Percentiles rank a stretch among this genome's conserved stretches.
Evolutionary conservation across 2,797 vertebrate species (phyloP).

Genomic region (Chrysolophus pictus): DNA sequence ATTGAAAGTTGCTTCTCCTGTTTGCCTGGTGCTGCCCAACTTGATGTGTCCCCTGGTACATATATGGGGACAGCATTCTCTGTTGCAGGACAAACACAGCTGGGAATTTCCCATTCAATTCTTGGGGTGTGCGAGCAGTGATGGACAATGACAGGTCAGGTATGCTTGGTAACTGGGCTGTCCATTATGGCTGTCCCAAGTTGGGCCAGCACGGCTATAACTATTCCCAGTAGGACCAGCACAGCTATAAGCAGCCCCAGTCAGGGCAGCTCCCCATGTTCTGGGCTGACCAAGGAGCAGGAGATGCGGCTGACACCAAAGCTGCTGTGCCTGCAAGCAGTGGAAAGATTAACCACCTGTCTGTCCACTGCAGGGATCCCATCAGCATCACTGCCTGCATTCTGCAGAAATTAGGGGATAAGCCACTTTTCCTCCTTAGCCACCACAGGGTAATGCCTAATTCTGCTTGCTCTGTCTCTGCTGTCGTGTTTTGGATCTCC

Average conservation of each 20-base stretch:
- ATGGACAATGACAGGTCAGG: fast-evolving
- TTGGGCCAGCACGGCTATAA: no score
- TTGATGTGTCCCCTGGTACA: background rate
- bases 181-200: no score
- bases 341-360: no score
- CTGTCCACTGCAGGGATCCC: background rate
- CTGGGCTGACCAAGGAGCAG: background rate
- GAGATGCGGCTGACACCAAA: background rate
- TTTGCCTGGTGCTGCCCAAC: background rate
- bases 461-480: background rate
- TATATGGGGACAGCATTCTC: background rate
- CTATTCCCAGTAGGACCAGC: background rate
- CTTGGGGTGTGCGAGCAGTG: background rate
- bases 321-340: background rate
- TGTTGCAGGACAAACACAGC: background rate
- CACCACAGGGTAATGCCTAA: no score
- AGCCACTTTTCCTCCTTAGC: background rate
- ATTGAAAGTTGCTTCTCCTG: background rate
- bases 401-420: background rate
- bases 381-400: background rate
- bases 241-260: no score
- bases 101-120: background rate
- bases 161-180: fast-evolving
- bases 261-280: no score
- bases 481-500: background rate